A percentile compares a stretch with the other conserved stretches of the same genome.
Conservation (phyloP, 35 echinoderm and acorn worm species). For the Strongylocentrotus purpuratus region DNA sequence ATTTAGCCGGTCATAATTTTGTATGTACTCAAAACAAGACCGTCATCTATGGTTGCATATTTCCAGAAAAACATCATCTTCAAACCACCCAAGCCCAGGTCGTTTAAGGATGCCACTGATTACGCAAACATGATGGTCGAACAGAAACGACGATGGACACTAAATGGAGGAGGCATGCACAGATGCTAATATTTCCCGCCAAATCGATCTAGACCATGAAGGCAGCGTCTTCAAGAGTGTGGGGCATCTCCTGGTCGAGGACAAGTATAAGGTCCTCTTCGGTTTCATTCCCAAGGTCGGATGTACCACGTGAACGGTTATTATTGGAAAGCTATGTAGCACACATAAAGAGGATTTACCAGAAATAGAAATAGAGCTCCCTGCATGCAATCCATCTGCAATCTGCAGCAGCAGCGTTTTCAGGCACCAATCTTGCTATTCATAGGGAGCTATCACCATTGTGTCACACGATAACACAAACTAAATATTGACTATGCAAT, state of each 20-base stretch:
- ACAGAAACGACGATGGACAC: constrained; percentile 7
- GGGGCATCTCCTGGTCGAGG: constrained; percentile 34
- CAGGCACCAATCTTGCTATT: no score
- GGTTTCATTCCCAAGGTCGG: constrained; percentile 77
- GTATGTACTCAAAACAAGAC: no score
- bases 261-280: constrained; percentile 63
- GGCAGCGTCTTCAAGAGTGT: constrained; percentile 29
- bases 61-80: neutral
- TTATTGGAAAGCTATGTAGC: neutral
- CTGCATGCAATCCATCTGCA: no score
- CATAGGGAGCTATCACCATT: no score
- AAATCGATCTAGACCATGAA: neutral
- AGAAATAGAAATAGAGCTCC: no score
- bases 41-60: neutral
- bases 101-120: neutral
- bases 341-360: neutral
- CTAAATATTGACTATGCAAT: no score
- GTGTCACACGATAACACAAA: no score
- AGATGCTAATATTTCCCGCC: neutral
- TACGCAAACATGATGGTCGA: constrained; percentile 37
- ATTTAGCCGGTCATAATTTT: no score
- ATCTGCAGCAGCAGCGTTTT: no score
- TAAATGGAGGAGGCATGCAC: neutral
- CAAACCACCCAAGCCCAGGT: neutral
- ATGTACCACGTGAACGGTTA: constrained; percentile 68